These are phyloP conservation scores for Pomphorhynchus laevis DNA, from an alignment of 1,140 invertebrate genomes.

Conservation along the genomic window DNA sequence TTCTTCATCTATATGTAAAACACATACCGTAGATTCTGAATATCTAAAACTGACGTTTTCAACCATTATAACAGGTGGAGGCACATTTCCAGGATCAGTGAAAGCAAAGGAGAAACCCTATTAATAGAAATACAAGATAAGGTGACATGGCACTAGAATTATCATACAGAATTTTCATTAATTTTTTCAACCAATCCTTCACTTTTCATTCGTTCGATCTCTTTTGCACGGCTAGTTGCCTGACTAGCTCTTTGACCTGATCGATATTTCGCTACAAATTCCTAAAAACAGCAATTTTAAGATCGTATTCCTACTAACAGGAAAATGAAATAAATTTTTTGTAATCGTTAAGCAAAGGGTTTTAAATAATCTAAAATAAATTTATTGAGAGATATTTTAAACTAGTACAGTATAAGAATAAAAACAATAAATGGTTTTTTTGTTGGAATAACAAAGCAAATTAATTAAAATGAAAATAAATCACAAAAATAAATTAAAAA, in stretches of 20 bases:
- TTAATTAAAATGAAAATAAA: no score
- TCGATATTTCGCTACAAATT: no score
- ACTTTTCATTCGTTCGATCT: constrained; percentile 88
- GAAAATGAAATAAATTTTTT: no score
- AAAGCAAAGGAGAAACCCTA: constrained; percentile 58
- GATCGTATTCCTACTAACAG: no score
- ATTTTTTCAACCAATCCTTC: constrained; percentile 78
- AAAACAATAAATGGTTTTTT: no score
- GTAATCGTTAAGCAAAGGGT: no score
- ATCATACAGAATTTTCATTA: constrained; percentile 27
- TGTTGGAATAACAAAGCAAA: no score
- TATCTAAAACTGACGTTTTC: constrained; percentile 85
- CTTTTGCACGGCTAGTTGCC: constrained; percentile 96
- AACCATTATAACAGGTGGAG: constrained; percentile 94
- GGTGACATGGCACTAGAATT: background rate
- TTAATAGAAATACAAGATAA: constrained; percentile 9
- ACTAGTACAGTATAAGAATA: no score
- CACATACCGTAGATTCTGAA: constrained; percentile 28
- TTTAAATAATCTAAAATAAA: no score
- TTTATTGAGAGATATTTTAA: no score
- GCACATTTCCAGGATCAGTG: constrained; percentile 66
- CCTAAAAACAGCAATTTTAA: no score
- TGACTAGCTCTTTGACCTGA: constrained; percentile 85
- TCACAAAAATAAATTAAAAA: no score
- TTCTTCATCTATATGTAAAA: background rate